Evolutionary conservation across 2,113 vertebrate genomes (phyloP).

Genomic region (Fukomys damarensis): DNA sequence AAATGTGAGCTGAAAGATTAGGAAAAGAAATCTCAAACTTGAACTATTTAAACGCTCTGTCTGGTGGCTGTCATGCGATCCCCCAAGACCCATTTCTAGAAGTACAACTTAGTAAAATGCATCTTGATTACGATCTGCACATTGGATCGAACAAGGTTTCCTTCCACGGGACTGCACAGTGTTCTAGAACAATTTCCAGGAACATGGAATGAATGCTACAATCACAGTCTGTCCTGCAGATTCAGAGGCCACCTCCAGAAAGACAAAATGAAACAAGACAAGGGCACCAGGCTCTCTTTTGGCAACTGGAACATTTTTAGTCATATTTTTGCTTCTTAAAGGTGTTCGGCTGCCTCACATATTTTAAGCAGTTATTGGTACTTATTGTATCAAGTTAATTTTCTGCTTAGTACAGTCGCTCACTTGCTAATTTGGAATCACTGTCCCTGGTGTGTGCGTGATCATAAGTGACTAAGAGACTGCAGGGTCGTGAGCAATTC

Average conservation of each 20-base stretch:
- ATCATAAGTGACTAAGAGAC: conserved; percentile 63
- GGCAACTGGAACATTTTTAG: background rate
- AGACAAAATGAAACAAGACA: conserved; percentile 17
- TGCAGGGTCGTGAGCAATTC: conserved; percentile 51
- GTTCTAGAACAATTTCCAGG: conserved; percentile 58
- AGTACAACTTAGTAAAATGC: conserved; percentile 57
- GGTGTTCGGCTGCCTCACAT: background rate
- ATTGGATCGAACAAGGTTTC: background rate
- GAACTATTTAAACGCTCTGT: background rate
- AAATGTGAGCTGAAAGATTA: conserved; percentile 13
- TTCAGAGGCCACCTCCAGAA: background rate
- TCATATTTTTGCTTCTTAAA: background rate
- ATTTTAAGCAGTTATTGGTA: conserved; percentile 7
- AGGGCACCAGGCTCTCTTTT: background rate
- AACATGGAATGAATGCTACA: background rate
- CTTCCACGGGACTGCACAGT: background rate
- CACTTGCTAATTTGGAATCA: conserved; percentile 68
- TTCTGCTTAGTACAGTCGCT: background rate
- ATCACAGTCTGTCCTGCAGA: conserved; percentile 27
- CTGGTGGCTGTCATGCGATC: background rate
- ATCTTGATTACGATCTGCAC: conserved; percentile 48
- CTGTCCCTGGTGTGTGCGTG: background rate
- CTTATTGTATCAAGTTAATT: background rate
- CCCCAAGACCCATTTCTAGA: conserved; percentile 23
- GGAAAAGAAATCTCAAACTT: conserved; percentile 16